phyloP scores from a whole-genome alignment of 2,113 vertebrate species.

The Halichoerus grypus region DNA sequence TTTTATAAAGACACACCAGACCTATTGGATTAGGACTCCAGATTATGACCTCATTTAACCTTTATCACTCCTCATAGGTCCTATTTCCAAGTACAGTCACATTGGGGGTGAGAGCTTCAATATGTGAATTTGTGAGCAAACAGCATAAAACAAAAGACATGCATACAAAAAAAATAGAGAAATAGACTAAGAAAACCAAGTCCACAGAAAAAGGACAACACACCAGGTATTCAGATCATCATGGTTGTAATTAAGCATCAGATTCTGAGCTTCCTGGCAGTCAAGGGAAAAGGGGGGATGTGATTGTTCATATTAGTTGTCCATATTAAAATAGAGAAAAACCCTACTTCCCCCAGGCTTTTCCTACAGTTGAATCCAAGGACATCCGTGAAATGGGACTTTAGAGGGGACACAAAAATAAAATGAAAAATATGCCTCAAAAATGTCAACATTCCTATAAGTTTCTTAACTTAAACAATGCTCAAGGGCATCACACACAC shows the following conservation, averaged over 20 bases:
- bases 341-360: neutral
- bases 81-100: neutral
- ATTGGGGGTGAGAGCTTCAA: neutral
- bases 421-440: neutral
- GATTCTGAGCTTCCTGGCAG: neutral
- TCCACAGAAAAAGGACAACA: neutral
- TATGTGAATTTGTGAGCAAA: neutral
- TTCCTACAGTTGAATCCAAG: neutral
- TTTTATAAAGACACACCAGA: neutral
- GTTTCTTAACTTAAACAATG: conserved; percentile 5
- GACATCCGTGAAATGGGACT: neutral
- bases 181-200: neutral
- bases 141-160: neutral
- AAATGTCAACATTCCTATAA: neutral
- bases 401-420: neutral
- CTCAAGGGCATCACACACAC: neutral
- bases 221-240: neutral
- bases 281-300: neutral
- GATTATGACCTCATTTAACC: neutral
- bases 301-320: neutral
- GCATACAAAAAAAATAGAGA: neutral
- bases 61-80: neutral
- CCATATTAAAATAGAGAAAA: neutral
- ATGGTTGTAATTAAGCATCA: neutral
- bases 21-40: neutral